Evolutionary conservation across 2,113 vertebrate species (phyloP), one percentile per base, ranked within the genome.

Genomic region (Sorex araneus): DNA sequence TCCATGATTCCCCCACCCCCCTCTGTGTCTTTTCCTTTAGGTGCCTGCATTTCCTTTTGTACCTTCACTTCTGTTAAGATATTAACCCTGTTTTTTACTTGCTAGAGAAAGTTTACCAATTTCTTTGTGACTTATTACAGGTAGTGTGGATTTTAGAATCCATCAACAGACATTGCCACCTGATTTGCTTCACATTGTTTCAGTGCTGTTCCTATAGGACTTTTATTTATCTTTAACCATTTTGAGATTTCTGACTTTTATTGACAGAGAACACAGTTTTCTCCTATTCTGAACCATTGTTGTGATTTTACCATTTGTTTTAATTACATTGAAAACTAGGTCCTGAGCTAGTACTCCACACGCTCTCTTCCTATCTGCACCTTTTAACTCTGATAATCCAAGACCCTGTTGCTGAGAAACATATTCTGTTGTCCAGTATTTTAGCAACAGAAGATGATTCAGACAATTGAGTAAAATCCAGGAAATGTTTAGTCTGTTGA

Each of bases 91-190:
- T 92, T 66, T 89, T 89, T 76, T 71, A 47, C 2, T 76, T 21
- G 2, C 36, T 86, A 15, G 73, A 76, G 60, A 78, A 54, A 78
- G 74, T 69, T 83, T 82, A 54, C 40, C 75, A 3, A 2, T 73
- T 90, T 87, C 32, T 76, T 90, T 74, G 69, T 64, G 18, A 81
- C 11, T 84, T 90, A 36, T 40, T 77, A 87, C 32, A 74, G 79
- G 70, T 50, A 21, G n/a, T 66, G 57, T 79, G 40, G 28, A n/a
- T 77, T 45, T 60, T 28, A 91, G 60, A n/a, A 67, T 87, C 47
- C 66, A 83, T 70, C 74, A 60, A 34, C 60, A 70, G 54, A 16
- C 30, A 66, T 85, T 83, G 6, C 64, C 47, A 34, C 83, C 40
- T 54, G 15, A 79, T 60, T 89, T 83, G 25, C 60, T 32, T 84